phyloP scores from a whole-genome alignment of 1,140 invertebrate genomes.

The Holotrichia oblita region DNA sequence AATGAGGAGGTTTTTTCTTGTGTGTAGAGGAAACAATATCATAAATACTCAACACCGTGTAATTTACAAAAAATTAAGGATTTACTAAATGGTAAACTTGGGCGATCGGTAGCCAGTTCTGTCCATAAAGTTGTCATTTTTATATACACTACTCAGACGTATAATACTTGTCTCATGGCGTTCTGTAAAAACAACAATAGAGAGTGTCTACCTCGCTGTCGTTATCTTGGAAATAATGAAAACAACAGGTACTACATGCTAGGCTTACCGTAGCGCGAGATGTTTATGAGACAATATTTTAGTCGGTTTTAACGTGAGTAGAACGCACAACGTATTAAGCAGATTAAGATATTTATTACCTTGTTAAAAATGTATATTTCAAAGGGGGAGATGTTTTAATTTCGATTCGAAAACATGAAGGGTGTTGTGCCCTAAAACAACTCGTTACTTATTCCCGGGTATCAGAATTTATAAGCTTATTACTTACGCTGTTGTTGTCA shows the following conservation, averaged over 20 bases:
- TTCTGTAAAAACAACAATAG: slow-evolving; percentile 13
- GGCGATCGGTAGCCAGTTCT: slow-evolving; percentile 9
- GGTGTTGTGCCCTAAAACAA: slow-evolving; percentile 14
- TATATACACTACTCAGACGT: slow-evolving; percentile 4
- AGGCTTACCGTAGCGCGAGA: neutral
- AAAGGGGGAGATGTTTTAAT: neutral
- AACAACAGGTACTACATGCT: slow-evolving; percentile 10
- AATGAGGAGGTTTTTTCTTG: neutral
- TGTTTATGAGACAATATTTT: slow-evolving; percentile 20
- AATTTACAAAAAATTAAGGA: neutral
- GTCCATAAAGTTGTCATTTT: slow-evolving; percentile 25
- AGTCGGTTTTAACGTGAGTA: slow-evolving; percentile 17
- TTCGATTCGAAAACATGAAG: neutral
- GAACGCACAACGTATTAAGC: slow-evolving; percentile 5
- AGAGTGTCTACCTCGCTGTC: slow-evolving; percentile 12
- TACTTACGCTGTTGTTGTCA: no score
- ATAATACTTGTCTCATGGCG: neutral
- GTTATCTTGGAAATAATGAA: slow-evolving; percentile 24
- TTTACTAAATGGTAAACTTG: neutral
- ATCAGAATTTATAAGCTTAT: neutral
- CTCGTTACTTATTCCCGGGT: neutral
- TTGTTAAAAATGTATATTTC: slow-evolving; percentile 32
- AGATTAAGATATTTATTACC: slow-evolving; percentile 31
- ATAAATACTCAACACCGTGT: neutral
- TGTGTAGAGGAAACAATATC: neutral